These are phyloP conservation scores for Daubentonia madagascariensis DNA, from an alignment of 2,113 vertebrate species.

Conservation along the genomic window DNA sequence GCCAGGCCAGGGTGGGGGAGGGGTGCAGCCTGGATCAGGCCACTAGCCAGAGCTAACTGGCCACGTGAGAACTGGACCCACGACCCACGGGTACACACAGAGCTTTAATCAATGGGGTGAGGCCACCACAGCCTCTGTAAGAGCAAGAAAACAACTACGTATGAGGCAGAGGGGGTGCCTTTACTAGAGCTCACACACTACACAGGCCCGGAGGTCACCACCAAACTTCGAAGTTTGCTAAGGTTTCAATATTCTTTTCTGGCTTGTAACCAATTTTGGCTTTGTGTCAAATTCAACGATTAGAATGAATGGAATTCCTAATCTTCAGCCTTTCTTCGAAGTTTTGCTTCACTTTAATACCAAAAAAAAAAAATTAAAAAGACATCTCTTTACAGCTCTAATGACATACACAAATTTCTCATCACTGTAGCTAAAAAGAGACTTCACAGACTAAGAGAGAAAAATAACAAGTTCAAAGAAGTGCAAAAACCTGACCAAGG, in stretches of 20 bases:
- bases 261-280: constrained; percentile 33
- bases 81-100: fast-evolving
- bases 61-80: background rate
- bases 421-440: background rate
- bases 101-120: background rate
- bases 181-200: background rate
- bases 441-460: background rate
- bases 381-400: background rate
- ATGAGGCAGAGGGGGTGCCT: background rate
- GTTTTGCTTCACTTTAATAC: background rate
- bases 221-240: constrained; percentile 13
- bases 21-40: too few relatives aligned
- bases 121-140: background rate
- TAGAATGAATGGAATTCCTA: background rate
- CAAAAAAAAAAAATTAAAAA: background rate
- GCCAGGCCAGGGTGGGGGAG: background rate
- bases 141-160: background rate
- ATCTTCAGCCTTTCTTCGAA: background rate
- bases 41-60: background rate
- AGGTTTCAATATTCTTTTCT: constrained; percentile 65
- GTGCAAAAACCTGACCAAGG: fast-evolving
- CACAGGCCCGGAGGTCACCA: background rate
- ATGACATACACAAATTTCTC: background rate
- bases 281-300: constrained; percentile 44
- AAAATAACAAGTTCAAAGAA: background rate